These are phyloP conservation scores for Capitella teleta DNA, from an alignment of 1,140 invertebrate genomes.

Conservation along the genomic window DNA sequence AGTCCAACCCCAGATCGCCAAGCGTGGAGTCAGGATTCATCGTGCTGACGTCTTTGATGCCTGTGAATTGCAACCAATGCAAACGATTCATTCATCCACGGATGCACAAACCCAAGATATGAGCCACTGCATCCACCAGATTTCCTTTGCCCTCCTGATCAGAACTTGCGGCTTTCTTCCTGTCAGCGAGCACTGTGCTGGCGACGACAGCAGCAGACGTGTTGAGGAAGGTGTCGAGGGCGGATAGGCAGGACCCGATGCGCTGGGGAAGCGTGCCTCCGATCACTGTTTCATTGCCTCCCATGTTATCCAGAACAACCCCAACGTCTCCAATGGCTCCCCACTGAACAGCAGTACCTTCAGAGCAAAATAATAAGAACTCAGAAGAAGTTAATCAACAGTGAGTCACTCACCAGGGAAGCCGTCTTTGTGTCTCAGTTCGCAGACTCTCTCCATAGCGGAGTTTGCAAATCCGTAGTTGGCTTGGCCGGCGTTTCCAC, in stretches of 20 bases:
- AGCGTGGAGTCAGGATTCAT: constrained; percentile 62
- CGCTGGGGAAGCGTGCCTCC: constrained; percentile 86
- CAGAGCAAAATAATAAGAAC: constrained; percentile 12
- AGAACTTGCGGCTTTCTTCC: constrained; percentile 36
- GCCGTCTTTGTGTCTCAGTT: constrained; percentile 63
- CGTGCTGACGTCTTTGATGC: constrained; percentile 67
- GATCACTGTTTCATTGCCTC: constrained; percentile 77
- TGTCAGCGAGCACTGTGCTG: constrained; percentile 67
- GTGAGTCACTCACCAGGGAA: constrained; percentile 48
- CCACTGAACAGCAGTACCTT: constrained; percentile 82
- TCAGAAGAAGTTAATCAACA: not conserved
- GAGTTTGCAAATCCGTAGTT: constrained; percentile 96
- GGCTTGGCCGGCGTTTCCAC: constrained; percentile 85
- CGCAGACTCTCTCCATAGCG: constrained; percentile 86
- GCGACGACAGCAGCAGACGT: constrained; percentile 74
- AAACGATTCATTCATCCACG: not conserved
- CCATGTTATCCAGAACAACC: constrained; percentile 73
- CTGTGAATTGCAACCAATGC: constrained; percentile 21
- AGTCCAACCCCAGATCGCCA: constrained; percentile 91
- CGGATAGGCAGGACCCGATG: constrained; percentile 72
- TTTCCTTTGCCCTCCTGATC: constrained; percentile 12
- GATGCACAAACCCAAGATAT: constrained; percentile 36
- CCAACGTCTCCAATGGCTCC: constrained; percentile 96
- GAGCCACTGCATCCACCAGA: constrained; percentile 32
- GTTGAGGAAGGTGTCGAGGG: constrained; percentile 78